phyloP scores from a whole-genome alignment of 2,113 vertebrate genomes.

The Camelus dromedarius region DNA sequence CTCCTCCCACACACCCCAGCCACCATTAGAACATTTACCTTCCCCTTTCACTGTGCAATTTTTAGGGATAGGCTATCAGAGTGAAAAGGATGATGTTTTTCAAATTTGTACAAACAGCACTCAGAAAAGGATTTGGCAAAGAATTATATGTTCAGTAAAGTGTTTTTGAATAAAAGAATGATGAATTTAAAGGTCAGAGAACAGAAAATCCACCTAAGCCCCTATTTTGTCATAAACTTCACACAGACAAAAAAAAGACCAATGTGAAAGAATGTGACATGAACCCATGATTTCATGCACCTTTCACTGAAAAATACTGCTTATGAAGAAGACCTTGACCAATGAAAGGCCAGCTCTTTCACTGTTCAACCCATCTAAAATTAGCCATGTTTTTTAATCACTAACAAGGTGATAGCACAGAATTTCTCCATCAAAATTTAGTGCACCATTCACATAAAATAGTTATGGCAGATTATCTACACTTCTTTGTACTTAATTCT shows the following conservation, averaged over 20 bases:
- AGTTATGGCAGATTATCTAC: not conserved
- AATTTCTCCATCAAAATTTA: not conserved
- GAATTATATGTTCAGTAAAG: not conserved
- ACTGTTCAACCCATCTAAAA: not conserved
- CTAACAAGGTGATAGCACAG: not conserved
- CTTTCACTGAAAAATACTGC: constrained; percentile 1
- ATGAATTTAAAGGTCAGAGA: not conserved
- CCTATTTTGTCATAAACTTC: not conserved
- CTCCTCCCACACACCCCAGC: not conserved
- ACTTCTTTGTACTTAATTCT: not conserved
- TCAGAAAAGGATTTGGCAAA: not conserved
- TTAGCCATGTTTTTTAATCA: not conserved
- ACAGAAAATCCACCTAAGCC: not conserved
- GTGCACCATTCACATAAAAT: not conserved
- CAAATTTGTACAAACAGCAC: not conserved
- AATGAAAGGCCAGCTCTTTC: not conserved
- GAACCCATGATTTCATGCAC: not conserved
- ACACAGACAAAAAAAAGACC: not conserved
- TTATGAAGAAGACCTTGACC: not conserved
- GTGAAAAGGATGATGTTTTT: not conserved
- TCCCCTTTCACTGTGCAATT: not conserved
- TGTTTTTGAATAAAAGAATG: not conserved
- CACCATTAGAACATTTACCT: not conserved
- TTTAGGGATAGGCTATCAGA: not conserved
- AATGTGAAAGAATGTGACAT: not conserved